Conservation (phyloP, 2,888 invertebrate species). For the Eristalis intricaria region DNA sequence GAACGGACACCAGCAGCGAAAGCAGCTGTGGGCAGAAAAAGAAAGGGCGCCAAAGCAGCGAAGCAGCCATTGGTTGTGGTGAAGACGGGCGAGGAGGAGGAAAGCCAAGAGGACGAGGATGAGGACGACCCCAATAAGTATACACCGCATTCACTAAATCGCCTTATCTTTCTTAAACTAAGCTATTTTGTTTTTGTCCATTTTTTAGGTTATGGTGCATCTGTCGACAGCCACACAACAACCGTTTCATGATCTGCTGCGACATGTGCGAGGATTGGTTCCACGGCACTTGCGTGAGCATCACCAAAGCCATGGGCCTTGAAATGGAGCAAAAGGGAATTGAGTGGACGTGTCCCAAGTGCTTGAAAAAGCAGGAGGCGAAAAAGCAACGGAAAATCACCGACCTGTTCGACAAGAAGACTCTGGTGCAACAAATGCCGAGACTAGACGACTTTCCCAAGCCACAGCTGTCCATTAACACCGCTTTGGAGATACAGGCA, state of each 20-base stretch:
- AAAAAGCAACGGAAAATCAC: constrained; percentile 75
- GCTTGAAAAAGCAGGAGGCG: constrained; percentile 81
- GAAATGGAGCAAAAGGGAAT: constrained; percentile 94
- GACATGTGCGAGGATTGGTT: constrained; percentile 98
- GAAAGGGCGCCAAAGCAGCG: constrained; percentile 60
- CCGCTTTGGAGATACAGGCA: neutral
- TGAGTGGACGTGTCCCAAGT: constrained; percentile 95
- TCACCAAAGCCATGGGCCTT: constrained; percentile 94
- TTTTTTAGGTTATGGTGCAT: constrained; percentile 92
- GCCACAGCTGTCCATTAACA: neutral
- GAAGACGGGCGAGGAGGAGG: constrained; percentile 49
- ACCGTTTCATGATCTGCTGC: constrained; percentile 98
- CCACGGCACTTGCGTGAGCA: constrained; percentile 97
- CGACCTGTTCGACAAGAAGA: constrained; percentile 72
- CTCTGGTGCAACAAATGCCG: constrained; percentile 37
- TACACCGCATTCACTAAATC: neutral
- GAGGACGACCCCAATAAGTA: constrained; percentile 95
- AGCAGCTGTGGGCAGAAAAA: constrained; percentile 71
- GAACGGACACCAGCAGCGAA: constrained; percentile 74
- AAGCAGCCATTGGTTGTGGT: constrained; percentile 75
- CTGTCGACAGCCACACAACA: constrained; percentile 96
- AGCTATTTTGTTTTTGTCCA: neutral
- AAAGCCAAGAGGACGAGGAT: constrained; percentile 83
- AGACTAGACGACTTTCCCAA: constrained; percentile 28
- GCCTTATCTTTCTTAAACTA: neutral